These are phyloP conservation scores for Cataglyphis cursor DNA, from an alignment of 2,888 invertebrate species.

Conservation along the genomic window DNA sequence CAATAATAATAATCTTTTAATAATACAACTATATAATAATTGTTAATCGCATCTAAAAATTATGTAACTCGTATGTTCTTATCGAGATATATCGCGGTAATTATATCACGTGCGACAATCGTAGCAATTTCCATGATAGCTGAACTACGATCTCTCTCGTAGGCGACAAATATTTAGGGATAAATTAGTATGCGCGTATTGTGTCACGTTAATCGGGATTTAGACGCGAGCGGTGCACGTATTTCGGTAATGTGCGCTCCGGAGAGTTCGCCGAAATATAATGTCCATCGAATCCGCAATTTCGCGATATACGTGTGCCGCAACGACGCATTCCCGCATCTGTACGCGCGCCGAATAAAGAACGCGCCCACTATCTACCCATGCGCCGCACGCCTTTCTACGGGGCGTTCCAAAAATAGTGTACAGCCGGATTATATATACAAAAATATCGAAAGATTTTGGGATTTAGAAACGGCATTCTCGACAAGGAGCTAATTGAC, in stretches of 20 bases:
- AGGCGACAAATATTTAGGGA: background rate
- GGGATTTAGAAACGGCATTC: background rate
- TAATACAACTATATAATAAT: background rate
- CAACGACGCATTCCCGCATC: constrained; percentile 63
- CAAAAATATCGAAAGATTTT: background rate
- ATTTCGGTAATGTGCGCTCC: constrained; percentile 61
- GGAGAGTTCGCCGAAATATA: constrained; percentile 56
- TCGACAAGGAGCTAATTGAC: background rate
- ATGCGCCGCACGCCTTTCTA: constrained; percentile 36
- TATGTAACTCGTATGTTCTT: background rate
- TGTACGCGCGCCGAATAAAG: constrained; percentile 73
- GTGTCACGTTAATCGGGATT: constrained; percentile 62
- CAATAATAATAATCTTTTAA: no score
- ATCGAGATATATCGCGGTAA: background rate
- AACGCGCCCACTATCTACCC: constrained; percentile 54
- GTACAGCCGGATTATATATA: background rate
- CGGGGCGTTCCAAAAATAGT: background rate
- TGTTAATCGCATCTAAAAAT: background rate
- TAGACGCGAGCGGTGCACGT: constrained; percentile 48
- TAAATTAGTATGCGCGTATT: background rate
- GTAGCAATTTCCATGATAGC: background rate
- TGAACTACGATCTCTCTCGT: background rate
- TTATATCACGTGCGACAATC: background rate
- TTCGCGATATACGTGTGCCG: constrained; percentile 9
- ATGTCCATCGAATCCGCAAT: constrained; percentile 62